Percentiles rank a stretch among this genome's conserved stretches.
Conservation (phyloP, 2,113 vertebrate species). For the Coryphaenoides rupestris region DNA sequence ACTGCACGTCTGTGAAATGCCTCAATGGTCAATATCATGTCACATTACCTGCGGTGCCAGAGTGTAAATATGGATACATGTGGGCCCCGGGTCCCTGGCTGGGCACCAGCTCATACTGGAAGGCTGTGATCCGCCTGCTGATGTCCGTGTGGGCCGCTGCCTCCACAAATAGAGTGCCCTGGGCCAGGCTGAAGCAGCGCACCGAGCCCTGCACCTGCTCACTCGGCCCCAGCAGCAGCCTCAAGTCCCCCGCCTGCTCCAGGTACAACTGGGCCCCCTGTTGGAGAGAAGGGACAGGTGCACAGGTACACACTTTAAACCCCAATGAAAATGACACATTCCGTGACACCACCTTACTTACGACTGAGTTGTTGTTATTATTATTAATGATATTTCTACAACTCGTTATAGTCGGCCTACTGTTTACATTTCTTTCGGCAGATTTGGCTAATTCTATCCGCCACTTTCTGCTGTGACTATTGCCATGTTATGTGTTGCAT, state of each 20-base stretch:
- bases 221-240: conserved; percentile 79
- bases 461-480: no score
- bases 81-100: conserved; percentile 63
- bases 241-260: conserved; percentile 86
- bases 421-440: no score
- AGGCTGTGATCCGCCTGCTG: conserved; percentile 86
- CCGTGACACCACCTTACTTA: neutral
- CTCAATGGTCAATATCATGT: neutral
- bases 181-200: conserved; percentile 79
- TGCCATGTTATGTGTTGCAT: no score
- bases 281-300: neutral
- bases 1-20: neutral
- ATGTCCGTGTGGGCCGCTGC: conserved; percentile 86
- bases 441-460: no score
- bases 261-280: conserved; percentile 89
- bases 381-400: no score
- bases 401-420: no score
- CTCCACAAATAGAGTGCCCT: conserved; percentile 89
- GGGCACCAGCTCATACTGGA: conserved; percentile 87
- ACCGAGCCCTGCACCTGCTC: conserved; percentile 68
- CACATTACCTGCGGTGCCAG: conserved; percentile 43
- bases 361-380: no score
- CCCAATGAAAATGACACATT: neutral
- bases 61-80: conserved; percentile 59
- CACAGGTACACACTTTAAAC: neutral